phyloP scores from a whole-genome alignment of 2,888 invertebrate genomes.

The Kryphioiulus occultus region DNA sequence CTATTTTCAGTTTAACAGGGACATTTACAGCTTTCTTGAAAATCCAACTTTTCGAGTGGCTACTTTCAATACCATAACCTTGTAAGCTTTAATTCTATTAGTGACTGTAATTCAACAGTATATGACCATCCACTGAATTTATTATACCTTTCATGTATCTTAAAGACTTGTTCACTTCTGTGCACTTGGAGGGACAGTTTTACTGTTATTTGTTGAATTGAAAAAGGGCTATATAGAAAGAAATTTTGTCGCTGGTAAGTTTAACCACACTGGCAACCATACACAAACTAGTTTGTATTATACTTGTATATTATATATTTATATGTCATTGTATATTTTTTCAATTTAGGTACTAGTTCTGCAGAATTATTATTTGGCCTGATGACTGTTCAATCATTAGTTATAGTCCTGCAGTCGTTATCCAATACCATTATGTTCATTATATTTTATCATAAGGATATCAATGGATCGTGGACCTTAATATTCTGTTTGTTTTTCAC shows the following conservation, averaged over 20 bases:
- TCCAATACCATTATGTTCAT: neutral
- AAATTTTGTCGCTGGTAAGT: constrained; percentile 7
- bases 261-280: neutral
- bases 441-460: neutral
- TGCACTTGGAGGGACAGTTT: neutral
- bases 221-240: constrained; percentile 15
- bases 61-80: neutral
- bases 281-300: neutral
- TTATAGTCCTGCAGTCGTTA: neutral
- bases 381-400: neutral
- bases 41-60: neutral
- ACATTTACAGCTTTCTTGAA: neutral
- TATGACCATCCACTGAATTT: too few relatives aligned
- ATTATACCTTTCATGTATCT: neutral
- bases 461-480: neutral
- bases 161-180: neutral
- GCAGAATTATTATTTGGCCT: neutral
- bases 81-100: neutral
- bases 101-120: too few relatives aligned
- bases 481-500: neutral
- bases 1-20: neutral
- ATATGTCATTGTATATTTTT: neutral
- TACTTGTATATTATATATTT: neutral
- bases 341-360: neutral
- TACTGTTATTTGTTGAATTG: neutral